These are phyloP conservation scores for Monopterus albus DNA, from an alignment of 2,113 vertebrate genomes.

Conservation along the genomic window DNA sequence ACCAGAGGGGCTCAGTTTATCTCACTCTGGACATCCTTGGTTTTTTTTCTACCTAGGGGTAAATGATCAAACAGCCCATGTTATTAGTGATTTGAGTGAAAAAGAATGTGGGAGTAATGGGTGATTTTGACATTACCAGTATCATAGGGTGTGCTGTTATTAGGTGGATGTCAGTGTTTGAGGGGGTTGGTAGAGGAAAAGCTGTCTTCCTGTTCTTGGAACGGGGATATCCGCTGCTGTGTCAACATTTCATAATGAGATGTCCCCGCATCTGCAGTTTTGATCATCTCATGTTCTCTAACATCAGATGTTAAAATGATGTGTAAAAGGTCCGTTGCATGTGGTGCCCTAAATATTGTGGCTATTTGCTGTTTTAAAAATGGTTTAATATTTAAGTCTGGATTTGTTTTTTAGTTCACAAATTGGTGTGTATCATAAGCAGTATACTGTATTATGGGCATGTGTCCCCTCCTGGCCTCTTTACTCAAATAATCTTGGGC, in stretches of 20 bases:
- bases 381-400: not conserved
- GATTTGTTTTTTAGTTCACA: no score
- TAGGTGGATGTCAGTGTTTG: slow-evolving; percentile 44
- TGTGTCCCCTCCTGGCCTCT: no score
- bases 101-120: not conserved
- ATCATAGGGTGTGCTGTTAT: slow-evolving; percentile 44
- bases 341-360: not conserved
- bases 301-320: not conserved
- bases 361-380: not conserved
- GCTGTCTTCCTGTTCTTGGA: slow-evolving; percentile 81
- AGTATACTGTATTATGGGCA: no score
- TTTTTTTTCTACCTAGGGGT: slow-evolving; percentile 48
- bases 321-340: not conserved
- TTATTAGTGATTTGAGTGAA: not conserved
- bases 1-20: slow-evolving; percentile 61
- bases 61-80: slow-evolving; percentile 44
- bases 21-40: slow-evolving; percentile 40
- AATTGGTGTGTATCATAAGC: no score
- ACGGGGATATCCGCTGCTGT: slow-evolving; percentile 79
- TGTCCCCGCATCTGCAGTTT: slow-evolving; percentile 57
- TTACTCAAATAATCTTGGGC: no score
- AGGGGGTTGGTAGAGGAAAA: slow-evolving; percentile 75
- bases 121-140: slow-evolving; percentile 46
- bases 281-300: slow-evolving; percentile 42
- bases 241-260: slow-evolving; percentile 56